These are phyloP conservation scores for Chelonus insularis DNA, from an alignment of 1,140 invertebrate species.

Conservation along the genomic window DNA sequence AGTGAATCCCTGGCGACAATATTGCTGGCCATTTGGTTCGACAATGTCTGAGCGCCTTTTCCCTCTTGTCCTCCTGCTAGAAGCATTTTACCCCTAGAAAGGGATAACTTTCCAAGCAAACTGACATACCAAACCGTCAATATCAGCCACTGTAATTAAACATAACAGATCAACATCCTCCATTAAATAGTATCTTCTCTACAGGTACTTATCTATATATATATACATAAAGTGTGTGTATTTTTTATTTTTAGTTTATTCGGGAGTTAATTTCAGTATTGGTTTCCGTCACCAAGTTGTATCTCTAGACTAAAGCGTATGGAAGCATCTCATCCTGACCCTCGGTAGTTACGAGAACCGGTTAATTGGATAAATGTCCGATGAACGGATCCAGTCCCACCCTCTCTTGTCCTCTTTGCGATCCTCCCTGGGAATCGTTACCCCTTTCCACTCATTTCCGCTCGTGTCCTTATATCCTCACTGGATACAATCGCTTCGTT, in stretches of 20 bases:
- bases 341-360: slow-evolving; percentile 47
- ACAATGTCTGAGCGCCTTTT: slow-evolving; percentile 48
- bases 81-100: slow-evolving; percentile 36
- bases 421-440: slow-evolving; percentile 29
- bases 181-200: slow-evolving; percentile 40
- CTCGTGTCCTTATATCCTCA: slow-evolving; percentile 49
- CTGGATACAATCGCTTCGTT: slow-evolving; percentile 51
- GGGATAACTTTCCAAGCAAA: slow-evolving; percentile 54
- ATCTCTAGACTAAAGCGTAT: background rate
- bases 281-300: background rate
- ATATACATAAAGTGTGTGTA: background rate
- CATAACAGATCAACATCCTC: slow-evolving; percentile 59
- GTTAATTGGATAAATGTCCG: slow-evolving; percentile 62
- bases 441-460: slow-evolving; percentile 49
- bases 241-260: background rate
- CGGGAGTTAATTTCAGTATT: background rate
- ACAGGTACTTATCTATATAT: background rate
- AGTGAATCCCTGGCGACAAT: slow-evolving; percentile 52
- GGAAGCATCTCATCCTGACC: slow-evolving; percentile 36
- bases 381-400: slow-evolving; percentile 42
- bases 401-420: slow-evolving; percentile 24
- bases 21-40: slow-evolving; percentile 58
- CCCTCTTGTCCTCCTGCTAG: slow-evolving; percentile 42
- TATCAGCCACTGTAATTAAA: slow-evolving; percentile 58
- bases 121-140: slow-evolving; percentile 55